These are phyloP conservation scores for Micrasema minimum DNA, from an alignment of 1,140 invertebrate genomes.

Conservation along the genomic window DNA sequence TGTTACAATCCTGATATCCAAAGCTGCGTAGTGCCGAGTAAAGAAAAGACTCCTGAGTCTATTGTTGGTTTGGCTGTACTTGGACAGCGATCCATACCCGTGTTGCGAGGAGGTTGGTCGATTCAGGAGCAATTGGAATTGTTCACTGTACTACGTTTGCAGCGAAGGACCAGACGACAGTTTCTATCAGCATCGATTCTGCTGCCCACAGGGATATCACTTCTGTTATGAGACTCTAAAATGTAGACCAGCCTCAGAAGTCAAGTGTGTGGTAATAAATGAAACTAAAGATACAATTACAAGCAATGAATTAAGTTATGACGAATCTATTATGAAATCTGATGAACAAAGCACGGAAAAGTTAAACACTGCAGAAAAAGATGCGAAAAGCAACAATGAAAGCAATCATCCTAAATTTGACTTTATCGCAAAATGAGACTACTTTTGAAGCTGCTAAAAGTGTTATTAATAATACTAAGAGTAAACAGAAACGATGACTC, in stretches of 20 bases:
- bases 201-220: conserved; percentile 47
- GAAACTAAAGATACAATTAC: no score
- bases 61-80: conserved; percentile 38
- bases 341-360: no score
- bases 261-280: conserved; percentile 37
- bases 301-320: no score
- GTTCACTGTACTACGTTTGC: conserved; percentile 60
- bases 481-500: no score
- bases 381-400: no score
- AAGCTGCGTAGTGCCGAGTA: conserved; percentile 54
- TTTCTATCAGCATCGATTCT: conserved; percentile 59
- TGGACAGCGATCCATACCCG: conserved; percentile 55
- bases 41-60: conserved; percentile 55
- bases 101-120: conserved; percentile 56
- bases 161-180: conserved; percentile 54
- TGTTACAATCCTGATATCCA: conserved; percentile 55
- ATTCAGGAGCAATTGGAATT: conserved; percentile 59
- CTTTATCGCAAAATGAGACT: no score
- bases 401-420: no score
- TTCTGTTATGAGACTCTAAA: conserved; percentile 37
- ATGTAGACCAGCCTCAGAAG: conserved; percentile 44
- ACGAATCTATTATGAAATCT: no score
- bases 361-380: no score
- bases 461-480: no score
- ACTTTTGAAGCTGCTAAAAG: no score